Evolutionary conservation across 2,113 vertebrate genomes (phyloP), one percentile per base, ranked within the genome.

Genomic region (Caloenas nicobarica): DNA sequence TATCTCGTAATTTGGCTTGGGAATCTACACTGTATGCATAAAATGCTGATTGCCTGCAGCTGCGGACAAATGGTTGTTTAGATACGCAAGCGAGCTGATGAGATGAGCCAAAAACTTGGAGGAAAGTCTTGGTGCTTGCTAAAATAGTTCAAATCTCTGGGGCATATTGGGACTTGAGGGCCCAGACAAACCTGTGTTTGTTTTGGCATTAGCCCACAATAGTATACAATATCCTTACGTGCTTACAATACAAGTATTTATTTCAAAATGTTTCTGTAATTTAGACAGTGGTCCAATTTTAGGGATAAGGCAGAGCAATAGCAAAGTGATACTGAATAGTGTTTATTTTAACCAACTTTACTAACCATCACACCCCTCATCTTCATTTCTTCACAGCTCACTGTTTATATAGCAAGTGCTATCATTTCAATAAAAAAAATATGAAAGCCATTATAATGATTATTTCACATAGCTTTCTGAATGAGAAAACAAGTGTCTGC

Each of bases 41-140:
- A 94, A 96, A 86, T 17, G 72, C 57, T 95, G 93, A 95, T 95
- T 96, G 95, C 93, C 86, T 94, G 92, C 94, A 97, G 91, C 93
- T 96, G 95, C 0, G 38, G 92, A 92, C 82, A 91, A 94, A 94
- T 61, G 48, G 72, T 93, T 91, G 71, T 91, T 95, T 92, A 84
- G 93, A 96, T 65, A 81, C 22, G 8, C 86, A 86, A 88, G 72
- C 11, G 10, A 83, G 80, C 9, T 92, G 93, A 81, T 88, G 90
- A 95, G 77, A 88, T 81, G 70, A 91, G 87, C 65, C 57, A 95
- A 92, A 81, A 95, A 92, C 77, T 74, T 88, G 50, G 65, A 86
- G 50, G 13, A 92, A 95, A 95, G 86, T 36, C 81, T 56, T 80
- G 58, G 34, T 87, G 58, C 36, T 71, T 72, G 48, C 53, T 86